Evolutionary conservation across 2,113 vertebrate species (phyloP).

Genomic region (Chinchilla lanigera): DNA sequence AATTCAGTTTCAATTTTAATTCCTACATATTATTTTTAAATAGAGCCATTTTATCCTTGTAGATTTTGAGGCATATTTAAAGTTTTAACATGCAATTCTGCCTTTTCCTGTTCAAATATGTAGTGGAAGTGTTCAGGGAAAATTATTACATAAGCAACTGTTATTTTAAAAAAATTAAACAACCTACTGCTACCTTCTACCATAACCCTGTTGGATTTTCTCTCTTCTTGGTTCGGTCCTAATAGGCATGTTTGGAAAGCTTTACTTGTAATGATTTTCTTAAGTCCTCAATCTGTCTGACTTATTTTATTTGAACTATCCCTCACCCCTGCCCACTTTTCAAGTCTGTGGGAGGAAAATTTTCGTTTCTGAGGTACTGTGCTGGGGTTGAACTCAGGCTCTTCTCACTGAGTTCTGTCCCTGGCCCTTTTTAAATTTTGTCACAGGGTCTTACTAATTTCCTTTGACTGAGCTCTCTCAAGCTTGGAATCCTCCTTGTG

Average conservation of each 20-base stretch:
- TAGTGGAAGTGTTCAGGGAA: not conserved
- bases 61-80: slow-evolving; percentile 20
- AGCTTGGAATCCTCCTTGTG: not conserved
- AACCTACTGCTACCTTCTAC: not conserved
- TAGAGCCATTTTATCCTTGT: slow-evolving; percentile 5
- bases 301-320: slow-evolving; percentile 22
- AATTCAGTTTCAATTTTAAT: slow-evolving; percentile 38
- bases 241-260: not conserved
- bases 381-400: not conserved
- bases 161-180: not conserved
- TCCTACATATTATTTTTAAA: slow-evolving; percentile 18
- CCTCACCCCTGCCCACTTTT: not conserved
- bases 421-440: not conserved
- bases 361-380: not conserved
- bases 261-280: not conserved
- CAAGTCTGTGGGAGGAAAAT: not conserved
- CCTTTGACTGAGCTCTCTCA: not conserved
- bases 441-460: not conserved
- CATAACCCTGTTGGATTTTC: not conserved
- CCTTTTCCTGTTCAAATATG: not conserved
- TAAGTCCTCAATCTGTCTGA: not conserved
- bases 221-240: not conserved
- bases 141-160: not conserved
- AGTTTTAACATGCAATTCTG: not conserved
- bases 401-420: not conserved